phyloP scores from a whole-genome alignment of 2,113 vertebrate species.

The Camelus dromedarius region DNA sequence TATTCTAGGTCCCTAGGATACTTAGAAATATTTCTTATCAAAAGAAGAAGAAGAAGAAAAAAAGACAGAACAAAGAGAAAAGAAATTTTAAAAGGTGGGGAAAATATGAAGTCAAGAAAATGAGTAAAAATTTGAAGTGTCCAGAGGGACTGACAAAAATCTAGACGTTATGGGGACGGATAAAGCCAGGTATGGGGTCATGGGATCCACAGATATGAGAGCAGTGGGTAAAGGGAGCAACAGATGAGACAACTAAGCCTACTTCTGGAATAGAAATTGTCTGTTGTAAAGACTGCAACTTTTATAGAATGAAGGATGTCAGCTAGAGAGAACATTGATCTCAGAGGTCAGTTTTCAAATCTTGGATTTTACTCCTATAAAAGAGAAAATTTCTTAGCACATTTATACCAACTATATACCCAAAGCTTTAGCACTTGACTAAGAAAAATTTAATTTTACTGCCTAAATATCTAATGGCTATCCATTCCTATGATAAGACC shows the following conservation, averaged over 20 bases:
- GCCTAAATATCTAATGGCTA: background rate
- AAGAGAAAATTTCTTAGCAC: background rate
- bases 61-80: background rate
- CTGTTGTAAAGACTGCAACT: background rate
- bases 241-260: background rate
- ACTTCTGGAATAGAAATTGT: background rate
- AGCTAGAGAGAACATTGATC: background rate
- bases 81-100: background rate
- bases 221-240: background rate
- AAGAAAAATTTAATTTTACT: background rate
- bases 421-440: background rate
- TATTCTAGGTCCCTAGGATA: background rate
- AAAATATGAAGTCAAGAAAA: background rate
- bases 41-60: background rate
- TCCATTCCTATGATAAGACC: background rate
- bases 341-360: background rate
- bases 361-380: background rate
- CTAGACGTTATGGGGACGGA: background rate
- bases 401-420: background rate
- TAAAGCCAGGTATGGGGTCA: background rate
- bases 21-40: background rate
- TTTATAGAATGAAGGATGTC: background rate
- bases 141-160: background rate
- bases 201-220: background rate
- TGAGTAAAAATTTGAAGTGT: background rate